Percentiles rank a stretch among this genome's conserved stretches.
These are phyloP conservation scores for Phrynocephalus vlangalii DNA, from an alignment of 2,797 vertebrate species.

Conservation along the genomic window DNA sequence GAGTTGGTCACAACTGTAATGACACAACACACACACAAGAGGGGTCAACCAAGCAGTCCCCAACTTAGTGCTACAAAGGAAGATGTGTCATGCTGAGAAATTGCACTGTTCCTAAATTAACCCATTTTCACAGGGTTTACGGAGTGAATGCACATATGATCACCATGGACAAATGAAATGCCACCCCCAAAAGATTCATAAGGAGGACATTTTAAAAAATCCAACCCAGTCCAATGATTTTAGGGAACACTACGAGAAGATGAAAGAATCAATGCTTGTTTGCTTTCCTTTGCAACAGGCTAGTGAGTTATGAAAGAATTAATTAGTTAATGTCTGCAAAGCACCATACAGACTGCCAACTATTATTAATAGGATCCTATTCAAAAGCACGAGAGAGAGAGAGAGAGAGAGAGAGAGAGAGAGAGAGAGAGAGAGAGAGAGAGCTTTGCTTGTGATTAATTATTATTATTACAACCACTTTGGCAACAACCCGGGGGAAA, in stretches of 20 bases:
- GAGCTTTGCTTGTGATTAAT: constrained; percentile 60
- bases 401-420: constrained; percentile 17
- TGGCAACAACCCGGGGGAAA: constrained; percentile 33
- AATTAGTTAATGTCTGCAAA: constrained; percentile 60
- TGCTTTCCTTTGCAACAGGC: not conserved
- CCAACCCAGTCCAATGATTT: rapidly evolving
- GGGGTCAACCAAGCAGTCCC: too few species aligned
- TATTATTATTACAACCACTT: constrained; percentile 67
- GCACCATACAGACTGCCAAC: constrained; percentile 50
- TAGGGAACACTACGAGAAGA: not conserved
- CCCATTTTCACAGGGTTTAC: not conserved
- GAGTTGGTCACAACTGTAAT: too few species aligned
- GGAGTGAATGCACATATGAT: too few species aligned
- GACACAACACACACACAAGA: too few species aligned
- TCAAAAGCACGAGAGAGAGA: constrained; percentile 30
- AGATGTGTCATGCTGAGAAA: not conserved
- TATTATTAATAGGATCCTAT: constrained; percentile 52
- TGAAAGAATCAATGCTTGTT: constrained; percentile 29
- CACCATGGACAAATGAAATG: too few species aligned
- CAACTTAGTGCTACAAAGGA: too few species aligned
- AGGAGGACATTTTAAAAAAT: not conserved
- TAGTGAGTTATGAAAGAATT: constrained; percentile 40
- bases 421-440: constrained; percentile 13
- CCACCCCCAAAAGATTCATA: not conserved
- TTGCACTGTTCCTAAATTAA: not conserved